Evolutionary conservation across 2,888 invertebrate genomes (phyloP).

Genomic region (Xylocampa areola): DNA sequence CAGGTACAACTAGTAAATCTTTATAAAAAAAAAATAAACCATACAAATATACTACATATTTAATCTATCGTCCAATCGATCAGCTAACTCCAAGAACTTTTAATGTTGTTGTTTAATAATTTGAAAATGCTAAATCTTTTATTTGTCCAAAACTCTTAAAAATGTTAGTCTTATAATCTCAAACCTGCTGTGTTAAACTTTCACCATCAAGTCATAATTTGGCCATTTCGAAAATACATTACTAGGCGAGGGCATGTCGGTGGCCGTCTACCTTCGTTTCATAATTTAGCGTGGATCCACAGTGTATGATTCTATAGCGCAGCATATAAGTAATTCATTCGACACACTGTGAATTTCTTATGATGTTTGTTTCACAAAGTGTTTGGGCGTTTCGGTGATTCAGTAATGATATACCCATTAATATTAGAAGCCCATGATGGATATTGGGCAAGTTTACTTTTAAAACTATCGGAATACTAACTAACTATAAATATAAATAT

Average conservation of each 20-base stretch:
- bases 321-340: constrained; percentile 50
- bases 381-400: constrained; percentile 45
- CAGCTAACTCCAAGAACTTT: too few relatives aligned
- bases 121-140: too few relatives aligned
- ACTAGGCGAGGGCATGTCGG: neutral
- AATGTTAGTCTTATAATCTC: too few relatives aligned
- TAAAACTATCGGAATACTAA: constrained; percentile 24
- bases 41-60: too few relatives aligned
- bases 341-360: constrained; percentile 64
- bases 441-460: constrained; percentile 32
- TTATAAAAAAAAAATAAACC: too few relatives aligned
- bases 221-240: neutral
- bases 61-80: too few relatives aligned
- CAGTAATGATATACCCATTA: constrained; percentile 38
- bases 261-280: constrained; percentile 11
- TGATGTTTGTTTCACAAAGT: constrained; percentile 63
- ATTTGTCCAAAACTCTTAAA: too few relatives aligned
- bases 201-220: neutral
- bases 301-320: constrained; percentile 13
- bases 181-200: too few relatives aligned
- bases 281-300: constrained; percentile 9
- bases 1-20: too few relatives aligned
- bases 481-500: too few relatives aligned
- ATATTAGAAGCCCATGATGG: constrained; percentile 38
- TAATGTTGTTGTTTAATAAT: too few relatives aligned